Evolutionary conservation across 2,113 vertebrate genomes (phyloP), one percentile per base, ranked within the genome.

Genomic region (Scopus umbretta): DNA sequence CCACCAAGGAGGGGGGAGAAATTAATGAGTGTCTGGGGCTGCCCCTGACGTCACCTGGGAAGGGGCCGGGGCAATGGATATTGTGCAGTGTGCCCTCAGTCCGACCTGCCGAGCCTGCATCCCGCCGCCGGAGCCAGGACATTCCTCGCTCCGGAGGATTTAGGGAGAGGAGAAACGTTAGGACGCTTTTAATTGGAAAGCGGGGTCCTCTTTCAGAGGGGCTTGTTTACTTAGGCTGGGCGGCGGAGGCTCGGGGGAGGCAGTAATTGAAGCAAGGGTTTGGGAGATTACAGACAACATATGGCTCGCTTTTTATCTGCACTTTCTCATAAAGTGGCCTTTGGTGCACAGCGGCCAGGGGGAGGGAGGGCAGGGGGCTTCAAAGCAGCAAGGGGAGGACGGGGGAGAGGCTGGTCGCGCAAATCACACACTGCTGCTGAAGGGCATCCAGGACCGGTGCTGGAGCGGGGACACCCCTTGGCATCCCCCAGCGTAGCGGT

Each of bases 101-200:
- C 94, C 95, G 96, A 98, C 98, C 98, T 47, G 88, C 89, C 45
- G 52, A 95, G 94, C 94, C 92, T 16, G 6, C 80, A 70, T 89
- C 95, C 94, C 63, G 34, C 87, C n/a, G 47, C 74, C 50, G n/a
- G 92, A 92, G 94, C 91, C 76, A 50, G 96, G 96, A 96, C 96
- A 96, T 97, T 98, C 97, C 97, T 96, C 88, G 75, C 97, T 96
- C 80, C 25, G 96, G 92, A 97, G 97, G 98, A 98, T 98, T 98
- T 98, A 98, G 95, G 96, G 93, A 92, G 93, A 97, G 95, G 94
- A 96, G 98, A 95, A 96, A 97, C 72, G 96, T 97, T 98, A 98
- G 98, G 96, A 98, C 97, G 96, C 97, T 98, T 98, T 98, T 98
- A 98, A 98, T 98, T 98, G 98, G 98, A 98, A 98, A 98, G 94